Evolutionary conservation across 2,113 vertebrate species (phyloP), one percentile per base, ranked within the genome.

Genomic region (Seriola aureovittata): DNA sequence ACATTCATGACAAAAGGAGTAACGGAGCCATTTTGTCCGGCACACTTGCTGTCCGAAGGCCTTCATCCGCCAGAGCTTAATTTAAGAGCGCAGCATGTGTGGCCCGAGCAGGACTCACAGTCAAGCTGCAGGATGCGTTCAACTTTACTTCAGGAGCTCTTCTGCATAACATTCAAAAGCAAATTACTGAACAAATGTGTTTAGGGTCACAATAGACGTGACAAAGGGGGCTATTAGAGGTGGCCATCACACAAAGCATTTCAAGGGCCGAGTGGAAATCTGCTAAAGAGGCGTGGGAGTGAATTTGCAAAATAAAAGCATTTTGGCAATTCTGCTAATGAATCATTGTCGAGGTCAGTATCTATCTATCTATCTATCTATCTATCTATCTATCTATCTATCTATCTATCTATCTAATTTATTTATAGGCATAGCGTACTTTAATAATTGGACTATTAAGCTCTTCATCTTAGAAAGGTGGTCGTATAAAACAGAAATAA

Each of bases 191-290:
- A 75, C 78, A 89, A 82, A 89, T 81, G 82, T 75, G 48, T 90
- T 90, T 87, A 79, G 11, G 60, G 48, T 44, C 48, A 54, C 75
- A 52, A 86, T 52, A 75, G 71, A 84, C 68, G 62, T 13, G 76
- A 93, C 86, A 94, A 93, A 89, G 63, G 65, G 58, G 73, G 73
- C 69, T 48, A 89, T 94, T 90, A 88, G 81, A 71, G 79, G 84
- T 62, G 82, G 80, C 83, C 17, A 60, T 81, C 63, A 77, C 34
- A 68, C 70, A 55, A 52, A 38, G 23, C 59, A 82, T 75, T 75
- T 91, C 38, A 86, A 64, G 25, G 42, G 58, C 67, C 29, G 68
- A 85, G 69, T 71, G 82, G 78, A 76, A 80, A 67, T 48, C 23
- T 2, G 57, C 68, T 89, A 14, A 75, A 77, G 81, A 88, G 84